phyloP scores from a whole-genome alignment of 2,797 vertebrate genomes.

The Furcifer pardalis region DNA sequence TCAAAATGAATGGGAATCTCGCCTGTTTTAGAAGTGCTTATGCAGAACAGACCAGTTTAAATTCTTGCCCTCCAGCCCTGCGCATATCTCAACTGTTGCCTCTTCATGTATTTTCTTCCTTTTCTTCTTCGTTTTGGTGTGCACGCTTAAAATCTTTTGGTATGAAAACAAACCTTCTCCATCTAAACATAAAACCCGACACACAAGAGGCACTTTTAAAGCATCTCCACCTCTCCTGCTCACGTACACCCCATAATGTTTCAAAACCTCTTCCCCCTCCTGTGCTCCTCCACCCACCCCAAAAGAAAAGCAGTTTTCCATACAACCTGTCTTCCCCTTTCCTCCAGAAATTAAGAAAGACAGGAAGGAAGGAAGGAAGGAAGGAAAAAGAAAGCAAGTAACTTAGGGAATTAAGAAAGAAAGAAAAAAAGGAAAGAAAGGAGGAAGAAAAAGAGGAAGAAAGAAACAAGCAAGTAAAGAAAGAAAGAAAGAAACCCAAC shows the following conservation, averaged over 20 bases:
- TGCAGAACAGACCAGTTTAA: neutral
- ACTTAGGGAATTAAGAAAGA: too few species aligned
- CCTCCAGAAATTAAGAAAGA: neutral
- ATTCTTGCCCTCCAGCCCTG: too few species aligned
- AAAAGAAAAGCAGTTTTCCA: neutral
- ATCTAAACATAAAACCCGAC: neutral
- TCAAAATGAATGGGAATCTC: neutral
- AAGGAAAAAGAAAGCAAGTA: too few species aligned
- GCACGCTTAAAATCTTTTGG: conserved; percentile 40
- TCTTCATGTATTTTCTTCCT: neutral
- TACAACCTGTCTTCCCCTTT: neutral
- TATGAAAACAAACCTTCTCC: conserved; percentile 4
- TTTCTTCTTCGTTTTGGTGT: conserved; percentile 12
- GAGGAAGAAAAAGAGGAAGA: too few species aligned
- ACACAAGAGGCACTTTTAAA: conserved; percentile 34
- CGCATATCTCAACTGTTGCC: neutral
- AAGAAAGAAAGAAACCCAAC: conserved; percentile 4
- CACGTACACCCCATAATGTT: neutral
- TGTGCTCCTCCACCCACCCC: neutral
- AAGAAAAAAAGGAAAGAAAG: too few species aligned
- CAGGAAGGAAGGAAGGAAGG: too few species aligned
- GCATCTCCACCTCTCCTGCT: neutral
- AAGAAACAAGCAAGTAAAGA: too few species aligned
- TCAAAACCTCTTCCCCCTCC: neutral
- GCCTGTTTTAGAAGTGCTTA: neutral